Evolutionary conservation across 2,888 invertebrate species (phyloP), one percentile per base, ranked within the genome.

Genomic region (Pseudanteris insignis): DNA sequence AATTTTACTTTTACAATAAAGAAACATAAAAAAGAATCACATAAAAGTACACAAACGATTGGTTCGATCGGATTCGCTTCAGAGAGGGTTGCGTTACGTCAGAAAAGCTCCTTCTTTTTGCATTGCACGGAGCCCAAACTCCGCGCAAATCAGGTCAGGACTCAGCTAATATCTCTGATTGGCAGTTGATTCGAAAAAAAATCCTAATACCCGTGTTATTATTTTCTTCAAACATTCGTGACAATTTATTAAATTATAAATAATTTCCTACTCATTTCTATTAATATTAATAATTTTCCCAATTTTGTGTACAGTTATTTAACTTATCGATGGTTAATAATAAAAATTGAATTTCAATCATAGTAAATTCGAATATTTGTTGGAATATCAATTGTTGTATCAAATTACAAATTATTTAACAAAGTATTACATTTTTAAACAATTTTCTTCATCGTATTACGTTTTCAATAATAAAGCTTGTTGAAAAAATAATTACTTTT

Each of bases 111-210:
- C 61, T 62, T 55, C 61, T 58, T n/a, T 50, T 51, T 36, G 50
- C 47, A 55, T 44, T 36, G 50, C 58, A 61, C 47, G 43, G 26
- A 57, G 43, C 54, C 51, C 54, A 41, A 58, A 32, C 48, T 53
- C 57, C 21, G 40, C 54, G 37, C 47, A 58, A 64, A 62, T 62
- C 61, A 64, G 64, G 64, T 64, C 64, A 64, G 46, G 43, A 58
- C 43, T 58, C 47, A 47, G 53, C 48, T 28, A 26, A 40, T 36
- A 47, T 47, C 25, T 43, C 55, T 24, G 26, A 50, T 37, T 55
- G 34, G 33, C 46, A 47, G 26, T 3, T 7, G 46, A 33, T 41
- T 50, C 41, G 24, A 7, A 55, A 63, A 59, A 46, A n/a, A n/a
- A n/a, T n/a, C n/a, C n/a, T n/a, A n/a, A n/a, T n/a, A n/a, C n/a